These are phyloP conservation scores for Tethya wilhelma DNA, from an alignment of 37 sponge, comb jelly and placozoan species.

Conservation along the genomic window DNA sequence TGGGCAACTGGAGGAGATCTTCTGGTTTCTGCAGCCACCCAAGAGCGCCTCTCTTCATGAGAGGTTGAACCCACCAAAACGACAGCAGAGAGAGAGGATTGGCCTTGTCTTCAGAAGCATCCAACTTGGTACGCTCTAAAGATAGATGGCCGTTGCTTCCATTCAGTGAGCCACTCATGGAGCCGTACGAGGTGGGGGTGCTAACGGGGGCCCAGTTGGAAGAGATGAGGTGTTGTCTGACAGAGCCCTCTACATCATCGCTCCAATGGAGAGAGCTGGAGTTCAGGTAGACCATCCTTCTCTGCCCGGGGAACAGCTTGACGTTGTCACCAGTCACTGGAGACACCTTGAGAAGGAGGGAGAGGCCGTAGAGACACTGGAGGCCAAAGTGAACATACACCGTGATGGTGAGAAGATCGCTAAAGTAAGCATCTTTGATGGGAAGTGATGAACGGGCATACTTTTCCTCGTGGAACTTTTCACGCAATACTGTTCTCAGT, in stretches of 20 bases:
- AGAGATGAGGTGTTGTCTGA: slow-evolving; percentile 25
- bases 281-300: not conserved
- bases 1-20: slow-evolving; percentile 68
- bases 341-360: slow-evolving; percentile 44
- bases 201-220: not conserved
- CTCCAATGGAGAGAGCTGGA: not conserved
- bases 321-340: slow-evolving; percentile 27
- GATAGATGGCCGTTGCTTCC: not conserved
- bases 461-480: not conserved
- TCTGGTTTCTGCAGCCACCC: slow-evolving; percentile 55
- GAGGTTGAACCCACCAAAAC: slow-evolving; percentile 86
- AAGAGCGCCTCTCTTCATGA: slow-evolving; percentile 71
- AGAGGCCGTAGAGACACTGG: slow-evolving; percentile 49
- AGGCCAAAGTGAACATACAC: slow-evolving; percentile 40
- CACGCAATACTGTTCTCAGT: slow-evolving; percentile 36
- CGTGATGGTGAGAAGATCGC: slow-evolving; percentile 4
- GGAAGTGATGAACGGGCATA: not conserved
- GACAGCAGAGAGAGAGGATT: slow-evolving; percentile 65
- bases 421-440: slow-evolving; percentile 41
- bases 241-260: slow-evolving; percentile 33
- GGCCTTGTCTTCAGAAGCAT: slow-evolving; percentile 68
- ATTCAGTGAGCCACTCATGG: not conserved
- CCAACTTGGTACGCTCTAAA: not conserved
- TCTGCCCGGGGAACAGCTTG: not conserved
- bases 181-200: slow-evolving; percentile 8